Evolutionary conservation across 1,140 invertebrate genomes (phyloP).

Genomic region (Nasonia vitripennis): DNA sequence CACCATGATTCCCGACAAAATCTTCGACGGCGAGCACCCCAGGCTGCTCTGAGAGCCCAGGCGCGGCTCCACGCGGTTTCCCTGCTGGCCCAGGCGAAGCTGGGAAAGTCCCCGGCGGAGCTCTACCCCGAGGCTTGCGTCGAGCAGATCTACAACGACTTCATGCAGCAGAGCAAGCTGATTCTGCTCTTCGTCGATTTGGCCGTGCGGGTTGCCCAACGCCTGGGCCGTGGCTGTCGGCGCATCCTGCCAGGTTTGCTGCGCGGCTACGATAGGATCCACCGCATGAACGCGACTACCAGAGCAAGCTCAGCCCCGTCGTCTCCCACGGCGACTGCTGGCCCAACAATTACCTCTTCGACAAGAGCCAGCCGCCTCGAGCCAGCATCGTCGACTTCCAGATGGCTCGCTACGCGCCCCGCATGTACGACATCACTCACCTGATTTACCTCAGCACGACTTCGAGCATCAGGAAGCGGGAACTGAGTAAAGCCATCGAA

Average conservation of each 20-base stretch:
- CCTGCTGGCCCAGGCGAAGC: background rate
- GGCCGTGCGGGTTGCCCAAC: background rate
- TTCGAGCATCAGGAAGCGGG: background rate
- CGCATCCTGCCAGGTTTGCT: background rate
- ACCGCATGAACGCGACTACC: no score
- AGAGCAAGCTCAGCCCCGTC: background rate
- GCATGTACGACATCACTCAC: background rate
- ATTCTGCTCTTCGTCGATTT: background rate
- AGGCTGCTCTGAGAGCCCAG: background rate
- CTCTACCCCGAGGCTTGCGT: slow-evolving; percentile 59
- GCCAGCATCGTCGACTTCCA: background rate
- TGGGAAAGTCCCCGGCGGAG: slow-evolving; percentile 48
- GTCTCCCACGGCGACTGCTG: background rate
- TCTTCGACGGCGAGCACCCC: background rate
- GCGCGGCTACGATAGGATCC: background rate
- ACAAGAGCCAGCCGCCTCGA: background rate
- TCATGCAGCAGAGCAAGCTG: slow-evolving; percentile 3
- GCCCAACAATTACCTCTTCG: background rate
- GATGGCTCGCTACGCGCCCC: background rate
- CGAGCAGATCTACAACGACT: background rate
- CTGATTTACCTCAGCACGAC: background rate
- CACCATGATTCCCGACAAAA: background rate
- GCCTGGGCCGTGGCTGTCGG: background rate
- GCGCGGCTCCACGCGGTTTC: background rate
- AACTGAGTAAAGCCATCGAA: slow-evolving; percentile 36